Percentiles rank a stretch among this genome's conserved stretches.
These are phyloP conservation scores for Cylindroiulus punctatus DNA, from an alignment of 2,888 invertebrate genomes.

Conservation along the genomic window DNA sequence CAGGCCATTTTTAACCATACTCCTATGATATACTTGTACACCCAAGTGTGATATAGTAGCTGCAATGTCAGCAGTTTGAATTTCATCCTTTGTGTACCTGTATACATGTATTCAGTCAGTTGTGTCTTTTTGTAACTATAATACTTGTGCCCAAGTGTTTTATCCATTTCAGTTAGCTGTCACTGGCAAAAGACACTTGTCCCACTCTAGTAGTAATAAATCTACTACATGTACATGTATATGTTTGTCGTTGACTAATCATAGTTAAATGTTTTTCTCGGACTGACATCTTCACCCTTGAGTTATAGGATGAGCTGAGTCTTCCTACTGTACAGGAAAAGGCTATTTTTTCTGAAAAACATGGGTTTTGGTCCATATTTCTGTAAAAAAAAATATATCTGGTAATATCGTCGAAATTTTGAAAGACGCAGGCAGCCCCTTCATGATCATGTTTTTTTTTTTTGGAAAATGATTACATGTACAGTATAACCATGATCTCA, in stretches of 20 bases:
- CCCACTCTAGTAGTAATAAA: slow-evolving; percentile 39
- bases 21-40: slow-evolving; percentile 53
- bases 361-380: no score
- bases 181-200: background rate
- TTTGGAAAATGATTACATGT: no score
- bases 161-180: background rate
- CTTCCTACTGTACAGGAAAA: no score
- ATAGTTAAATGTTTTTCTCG: background rate
- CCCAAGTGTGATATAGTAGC: slow-evolving; percentile 53
- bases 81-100: slow-evolving; percentile 21
- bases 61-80: slow-evolving; percentile 51
- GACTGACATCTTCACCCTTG: background rate
- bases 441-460: no score
- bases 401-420: no score
- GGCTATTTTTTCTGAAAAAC: no score
- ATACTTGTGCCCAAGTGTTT: slow-evolving; percentile 28
- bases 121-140: slow-evolving; percentile 29
- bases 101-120: slow-evolving; percentile 25
- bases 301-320: no score
- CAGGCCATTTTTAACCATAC: slow-evolving; percentile 1
- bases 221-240: no score
- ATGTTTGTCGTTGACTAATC: slow-evolving; percentile 13
- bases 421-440: no score
- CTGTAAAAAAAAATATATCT: no score
- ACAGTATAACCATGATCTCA: no score